Percentiles rank a stretch among this genome's conserved stretches.
Conservation (phyloP, 1,140 invertebrate species). For the Pseudomyrmex dendroicus region DNA sequence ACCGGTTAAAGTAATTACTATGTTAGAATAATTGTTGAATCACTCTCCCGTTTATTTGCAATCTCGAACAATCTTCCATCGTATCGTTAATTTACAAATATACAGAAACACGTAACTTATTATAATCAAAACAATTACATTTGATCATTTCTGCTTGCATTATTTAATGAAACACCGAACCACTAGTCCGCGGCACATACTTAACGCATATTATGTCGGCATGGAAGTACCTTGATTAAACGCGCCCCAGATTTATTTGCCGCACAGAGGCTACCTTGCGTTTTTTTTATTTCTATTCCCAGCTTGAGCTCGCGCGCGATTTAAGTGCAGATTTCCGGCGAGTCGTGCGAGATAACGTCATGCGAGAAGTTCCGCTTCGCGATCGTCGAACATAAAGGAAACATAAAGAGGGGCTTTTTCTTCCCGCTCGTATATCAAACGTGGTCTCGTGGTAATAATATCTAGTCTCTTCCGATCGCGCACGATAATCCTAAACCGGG, state of each 20-base stretch:
- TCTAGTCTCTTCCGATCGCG: constrained; percentile 69
- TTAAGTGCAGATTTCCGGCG: constrained; percentile 67
- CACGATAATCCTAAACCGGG: constrained; percentile 49
- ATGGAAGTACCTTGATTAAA: constrained; percentile 18
- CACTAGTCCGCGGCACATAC: neutral
- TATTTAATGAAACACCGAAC: constrained; percentile 9
- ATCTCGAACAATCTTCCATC: neutral
- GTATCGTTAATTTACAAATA: constrained; percentile 13
- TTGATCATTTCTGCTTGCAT: neutral
- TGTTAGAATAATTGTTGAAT: neutral
- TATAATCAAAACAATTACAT: constrained; percentile 17
- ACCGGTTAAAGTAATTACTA: neutral
- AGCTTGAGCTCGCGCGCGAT: constrained; percentile 34
- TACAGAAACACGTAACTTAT: neutral
- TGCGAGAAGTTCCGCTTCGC: constrained; percentile 48
- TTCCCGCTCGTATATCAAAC: constrained; percentile 62
- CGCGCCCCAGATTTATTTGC: constrained; percentile 45
- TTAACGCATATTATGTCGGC: constrained; percentile 37
- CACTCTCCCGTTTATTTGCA: neutral
- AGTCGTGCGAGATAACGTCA: constrained; percentile 60
- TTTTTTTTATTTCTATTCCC: constrained; percentile 58
- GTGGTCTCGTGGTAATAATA: constrained; percentile 66
- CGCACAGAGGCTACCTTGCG: neutral
- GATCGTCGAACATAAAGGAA: constrained; percentile 43
- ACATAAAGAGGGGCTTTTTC: constrained; percentile 51